Conservation (phyloP, 2,888 invertebrate species). For the Orchesellides sinensis region DNA sequence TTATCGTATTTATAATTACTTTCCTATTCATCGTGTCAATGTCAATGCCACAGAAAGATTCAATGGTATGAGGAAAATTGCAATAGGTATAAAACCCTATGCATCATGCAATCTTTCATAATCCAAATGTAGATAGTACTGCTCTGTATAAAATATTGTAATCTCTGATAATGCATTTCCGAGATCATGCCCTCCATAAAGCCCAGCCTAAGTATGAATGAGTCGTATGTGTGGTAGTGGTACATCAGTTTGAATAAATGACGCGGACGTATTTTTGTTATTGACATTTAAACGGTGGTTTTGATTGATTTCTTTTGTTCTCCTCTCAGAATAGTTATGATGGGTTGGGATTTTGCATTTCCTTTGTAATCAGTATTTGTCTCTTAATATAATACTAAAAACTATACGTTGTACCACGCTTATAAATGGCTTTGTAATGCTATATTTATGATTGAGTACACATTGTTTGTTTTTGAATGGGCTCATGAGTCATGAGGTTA, state of each 20-base stretch:
- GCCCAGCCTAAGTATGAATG: background rate
- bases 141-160: background rate
- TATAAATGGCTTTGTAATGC: no score
- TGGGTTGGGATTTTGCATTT: slow-evolving; percentile 13
- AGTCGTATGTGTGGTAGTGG: background rate
- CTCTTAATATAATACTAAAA: background rate
- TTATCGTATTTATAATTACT: slow-evolving; percentile 49
- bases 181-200: background rate
- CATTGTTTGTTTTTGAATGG: slow-evolving; percentile 20
- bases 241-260: background rate
- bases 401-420: no score
- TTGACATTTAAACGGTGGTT: slow-evolving; percentile 29
- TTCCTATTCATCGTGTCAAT: slow-evolving; percentile 38
- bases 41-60: slow-evolving; percentile 31
- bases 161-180: slow-evolving; percentile 14
- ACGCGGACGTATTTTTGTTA: slow-evolving; percentile 13
- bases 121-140: background rate
- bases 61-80: slow-evolving; percentile 2
- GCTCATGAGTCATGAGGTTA: slow-evolving; percentile 13
- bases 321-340: slow-evolving; percentile 23
- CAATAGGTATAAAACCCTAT: background rate
- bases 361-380: background rate
- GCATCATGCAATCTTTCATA: background rate
- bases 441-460: background rate
- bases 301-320: slow-evolving; percentile 35